Evolutionary conservation across 2,888 invertebrate genomes (phyloP).

Genomic region (Allacma fusca): DNA sequence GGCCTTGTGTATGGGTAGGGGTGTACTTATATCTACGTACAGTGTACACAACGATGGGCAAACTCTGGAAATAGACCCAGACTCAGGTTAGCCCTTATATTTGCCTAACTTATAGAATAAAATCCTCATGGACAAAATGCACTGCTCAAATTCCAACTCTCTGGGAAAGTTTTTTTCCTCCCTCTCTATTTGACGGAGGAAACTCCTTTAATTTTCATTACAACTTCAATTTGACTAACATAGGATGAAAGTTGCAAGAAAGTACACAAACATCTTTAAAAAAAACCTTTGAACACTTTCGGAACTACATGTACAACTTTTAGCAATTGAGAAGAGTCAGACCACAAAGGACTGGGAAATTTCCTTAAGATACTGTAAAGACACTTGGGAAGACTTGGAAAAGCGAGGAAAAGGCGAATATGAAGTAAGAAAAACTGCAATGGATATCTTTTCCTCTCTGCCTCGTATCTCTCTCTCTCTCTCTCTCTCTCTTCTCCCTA

Average conservation of each 20-base stretch:
- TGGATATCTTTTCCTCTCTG: background rate
- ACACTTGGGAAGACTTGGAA: background rate
- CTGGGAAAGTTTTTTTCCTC: background rate
- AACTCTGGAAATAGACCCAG: no score
- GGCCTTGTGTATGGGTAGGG: no score
- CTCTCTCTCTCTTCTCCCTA: no score
- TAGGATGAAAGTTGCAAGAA: slow-evolving; percentile 11
- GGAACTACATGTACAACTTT: no score
- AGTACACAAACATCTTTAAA: background rate
- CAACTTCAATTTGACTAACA: slow-evolving; percentile 26
- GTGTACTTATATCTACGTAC: no score
- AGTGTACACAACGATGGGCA: no score
- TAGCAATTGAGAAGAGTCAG: background rate
- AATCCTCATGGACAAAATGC: no score
- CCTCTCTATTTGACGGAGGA: background rate
- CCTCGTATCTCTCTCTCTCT: no score
- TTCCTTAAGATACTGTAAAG: background rate
- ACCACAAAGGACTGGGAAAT: background rate
- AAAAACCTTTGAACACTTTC: slow-evolving; percentile 25
- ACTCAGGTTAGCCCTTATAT: no score
- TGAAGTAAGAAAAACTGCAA: background rate
- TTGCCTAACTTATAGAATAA: no score
- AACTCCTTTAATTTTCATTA: slow-evolving; percentile 43
- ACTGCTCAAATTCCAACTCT: no score
- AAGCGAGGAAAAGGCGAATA: background rate